Conservation (phyloP, 2,113 vertebrate species). For the Cricetomys ansorgei region DNA sequence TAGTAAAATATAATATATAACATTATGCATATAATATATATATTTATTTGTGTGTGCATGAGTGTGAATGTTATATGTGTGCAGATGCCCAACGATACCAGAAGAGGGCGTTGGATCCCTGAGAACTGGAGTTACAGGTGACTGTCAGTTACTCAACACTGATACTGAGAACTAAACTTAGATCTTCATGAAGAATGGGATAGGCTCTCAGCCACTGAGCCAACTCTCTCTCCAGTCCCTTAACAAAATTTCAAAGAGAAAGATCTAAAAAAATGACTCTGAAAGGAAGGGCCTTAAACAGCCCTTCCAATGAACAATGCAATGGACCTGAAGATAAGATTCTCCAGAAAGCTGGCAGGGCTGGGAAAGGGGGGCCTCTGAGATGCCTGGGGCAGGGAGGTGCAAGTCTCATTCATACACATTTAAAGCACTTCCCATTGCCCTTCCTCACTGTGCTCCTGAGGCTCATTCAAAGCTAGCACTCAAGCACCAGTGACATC, state of each 20-base stretch:
- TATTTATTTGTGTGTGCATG: neutral
- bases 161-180: neutral
- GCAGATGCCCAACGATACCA: neutral
- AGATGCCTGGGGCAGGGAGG: neutral
- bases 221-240: neutral
- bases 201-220: neutral
- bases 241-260: neutral
- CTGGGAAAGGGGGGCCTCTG: neutral
- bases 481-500: constrained; percentile 16
- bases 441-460: constrained; percentile 5
- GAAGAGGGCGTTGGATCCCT: neutral
- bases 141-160: neutral
- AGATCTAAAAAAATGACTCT: neutral
- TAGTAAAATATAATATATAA: no score
- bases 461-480: constrained; percentile 52
- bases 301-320: neutral
- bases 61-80: neutral
- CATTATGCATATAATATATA: neutral
- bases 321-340: neutral
- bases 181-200: neutral
- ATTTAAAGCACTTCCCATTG: neutral
- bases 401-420: neutral
- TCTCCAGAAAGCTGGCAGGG: neutral
- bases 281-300: neutral
- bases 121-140: neutral